phyloP scores from a whole-genome alignment of 2,888 invertebrate species.

The Aricia artaxerxes region DNA sequence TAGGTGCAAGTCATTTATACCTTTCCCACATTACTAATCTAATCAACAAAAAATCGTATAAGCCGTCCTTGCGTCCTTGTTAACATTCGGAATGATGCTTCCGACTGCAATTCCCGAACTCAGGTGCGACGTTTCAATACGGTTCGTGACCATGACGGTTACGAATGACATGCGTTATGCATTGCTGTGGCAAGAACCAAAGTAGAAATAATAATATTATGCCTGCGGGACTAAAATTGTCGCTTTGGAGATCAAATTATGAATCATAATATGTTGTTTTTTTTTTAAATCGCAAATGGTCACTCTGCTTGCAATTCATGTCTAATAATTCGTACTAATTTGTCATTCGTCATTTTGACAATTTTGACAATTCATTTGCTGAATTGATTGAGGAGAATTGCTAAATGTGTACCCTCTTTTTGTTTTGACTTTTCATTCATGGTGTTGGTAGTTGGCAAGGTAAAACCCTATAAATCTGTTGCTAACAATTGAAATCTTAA shows the following conservation, averaged over 20 bases:
- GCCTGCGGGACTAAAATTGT: neutral
- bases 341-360: no score
- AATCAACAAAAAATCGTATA: conserved; percentile 10
- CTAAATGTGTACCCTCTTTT: no score
- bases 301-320: no score
- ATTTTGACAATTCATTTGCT: no score
- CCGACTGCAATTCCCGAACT: conserved; percentile 68
- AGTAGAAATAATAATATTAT: neutral
- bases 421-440: neutral
- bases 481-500: no score
- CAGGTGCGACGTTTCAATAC: conserved; percentile 74
- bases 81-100: conserved; percentile 47
- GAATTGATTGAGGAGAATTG: no score
- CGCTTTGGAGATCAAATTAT: no score
- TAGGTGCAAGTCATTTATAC: conserved; percentile 1
- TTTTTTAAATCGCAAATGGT: no score
- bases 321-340: no score
- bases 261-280: no score
- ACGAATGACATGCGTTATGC: conserved; percentile 60
- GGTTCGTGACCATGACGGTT: conserved; percentile 74
- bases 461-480: no score
- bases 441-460: no score
- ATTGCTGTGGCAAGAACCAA: conserved; percentile 34
- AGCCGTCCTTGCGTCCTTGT: conserved; percentile 8
- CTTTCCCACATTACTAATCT: conserved; percentile 7